Evolutionary conservation across 2,113 vertebrate species (phyloP).

Genomic region (Ahaetulla prasina): DNA sequence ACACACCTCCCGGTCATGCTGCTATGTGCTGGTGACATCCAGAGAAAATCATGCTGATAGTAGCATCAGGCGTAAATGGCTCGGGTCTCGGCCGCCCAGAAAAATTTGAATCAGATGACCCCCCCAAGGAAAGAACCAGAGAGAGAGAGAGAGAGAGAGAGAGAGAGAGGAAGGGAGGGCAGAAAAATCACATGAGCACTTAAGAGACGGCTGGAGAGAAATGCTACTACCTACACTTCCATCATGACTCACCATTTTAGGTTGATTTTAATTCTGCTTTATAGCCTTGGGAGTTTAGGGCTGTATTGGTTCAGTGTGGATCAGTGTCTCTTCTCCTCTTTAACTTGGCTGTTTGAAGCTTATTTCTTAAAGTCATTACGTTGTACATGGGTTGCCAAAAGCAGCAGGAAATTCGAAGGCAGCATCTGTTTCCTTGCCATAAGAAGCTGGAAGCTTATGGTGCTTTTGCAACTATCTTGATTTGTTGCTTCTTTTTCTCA

Average conservation of each 20-base stretch:
- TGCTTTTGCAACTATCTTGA: background rate
- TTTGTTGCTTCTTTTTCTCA: background rate
- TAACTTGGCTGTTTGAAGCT: too few relatives aligned
- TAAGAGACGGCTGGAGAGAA: background rate
- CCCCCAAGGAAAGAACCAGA: rapidly evolving
- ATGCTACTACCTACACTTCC: background rate
- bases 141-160: background rate
- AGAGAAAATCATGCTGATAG: constrained; percentile 34
- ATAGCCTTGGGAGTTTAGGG: background rate
- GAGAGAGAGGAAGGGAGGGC: background rate
- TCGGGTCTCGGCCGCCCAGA: constrained; percentile 4
- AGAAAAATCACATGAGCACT: background rate
- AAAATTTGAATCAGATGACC: constrained; percentile 27
- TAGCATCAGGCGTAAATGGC: constrained; percentile 12
- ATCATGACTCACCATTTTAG: background rate
- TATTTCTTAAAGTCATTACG: background rate
- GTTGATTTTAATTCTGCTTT: background rate
- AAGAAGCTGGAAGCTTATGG: background rate
- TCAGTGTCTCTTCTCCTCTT: background rate
- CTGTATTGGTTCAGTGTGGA: background rate
- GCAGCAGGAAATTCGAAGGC: background rate
- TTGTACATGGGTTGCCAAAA: background rate
- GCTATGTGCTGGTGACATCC: constrained; percentile 28
- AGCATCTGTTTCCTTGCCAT: background rate
- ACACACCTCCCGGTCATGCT: constrained; percentile 37